Evolutionary conservation across 35 echinoderm and acorn worm species (phyloP).

Genomic region (Heliocidaris erythrogramma): DNA sequence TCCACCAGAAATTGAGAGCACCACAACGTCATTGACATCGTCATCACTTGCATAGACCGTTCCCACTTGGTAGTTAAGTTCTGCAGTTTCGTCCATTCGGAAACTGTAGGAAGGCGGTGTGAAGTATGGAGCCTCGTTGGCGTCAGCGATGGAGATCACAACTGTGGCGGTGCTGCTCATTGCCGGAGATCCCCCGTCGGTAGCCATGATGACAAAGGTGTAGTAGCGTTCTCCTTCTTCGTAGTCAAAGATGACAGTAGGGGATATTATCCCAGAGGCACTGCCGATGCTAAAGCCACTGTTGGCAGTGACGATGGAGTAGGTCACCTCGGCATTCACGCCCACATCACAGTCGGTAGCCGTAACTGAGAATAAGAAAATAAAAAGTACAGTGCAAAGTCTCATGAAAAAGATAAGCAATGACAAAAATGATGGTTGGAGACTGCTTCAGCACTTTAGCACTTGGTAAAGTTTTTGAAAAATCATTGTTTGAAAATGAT

Average conservation of each 20-base stretch:
- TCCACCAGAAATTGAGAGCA: constrained; percentile 52
- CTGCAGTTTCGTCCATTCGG: constrained; percentile 79
- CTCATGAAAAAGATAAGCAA: not conserved
- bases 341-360: constrained; percentile 72
- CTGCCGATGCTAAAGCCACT: constrained; percentile 15
- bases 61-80: constrained; percentile 64
- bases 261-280: not conserved
- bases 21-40: constrained; percentile 61
- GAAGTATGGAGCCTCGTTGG: not conserved
- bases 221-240: constrained; percentile 41
- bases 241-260: constrained; percentile 6
- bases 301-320: constrained; percentile 26
- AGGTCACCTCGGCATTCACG: constrained; percentile 63
- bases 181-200: constrained; percentile 35
- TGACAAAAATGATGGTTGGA: not conserved
- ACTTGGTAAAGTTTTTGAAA: too few species aligned
- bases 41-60: constrained; percentile 93
- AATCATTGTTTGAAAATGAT: too few species aligned
- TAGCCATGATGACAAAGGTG: not conserved
- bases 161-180: constrained; percentile 19
- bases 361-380: constrained; percentile 44
- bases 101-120: constrained; percentile 65
- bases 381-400: not conserved
- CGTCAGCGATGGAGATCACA: constrained; percentile 18
- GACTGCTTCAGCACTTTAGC: not conserved